Evolutionary conservation across 2,113 vertebrate species (phyloP).

Genomic region (Phoenicopterus ruber): DNA sequence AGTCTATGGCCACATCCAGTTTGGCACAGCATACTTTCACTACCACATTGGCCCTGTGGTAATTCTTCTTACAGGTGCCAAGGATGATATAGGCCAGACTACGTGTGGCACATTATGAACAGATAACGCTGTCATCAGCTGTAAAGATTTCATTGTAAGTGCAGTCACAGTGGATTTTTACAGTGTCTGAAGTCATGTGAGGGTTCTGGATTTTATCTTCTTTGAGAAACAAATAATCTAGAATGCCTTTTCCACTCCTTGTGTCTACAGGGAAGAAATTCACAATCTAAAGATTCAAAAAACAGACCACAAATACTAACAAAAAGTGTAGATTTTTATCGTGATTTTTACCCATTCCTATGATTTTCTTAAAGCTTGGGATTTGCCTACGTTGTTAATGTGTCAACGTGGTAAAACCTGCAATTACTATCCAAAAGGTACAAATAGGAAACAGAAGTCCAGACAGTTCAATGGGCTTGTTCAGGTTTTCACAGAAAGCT

Average conservation of each 20-base stretch:
- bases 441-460: background rate
- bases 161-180: background rate
- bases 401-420: background rate
- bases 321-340: background rate
- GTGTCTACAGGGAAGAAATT: background rate
- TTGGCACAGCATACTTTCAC: background rate
- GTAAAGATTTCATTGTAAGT: background rate
- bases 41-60: background rate
- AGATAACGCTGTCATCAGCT: background rate
- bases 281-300: background rate
- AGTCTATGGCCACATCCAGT: background rate
- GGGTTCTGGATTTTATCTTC: background rate
- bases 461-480: background rate
- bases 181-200: background rate
- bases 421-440: background rate
- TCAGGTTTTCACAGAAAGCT: background rate
- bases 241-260: background rate
- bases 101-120: background rate
- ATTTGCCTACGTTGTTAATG: background rate
- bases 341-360: background rate
- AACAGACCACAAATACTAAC: fast-evolving
- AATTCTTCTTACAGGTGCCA: background rate
- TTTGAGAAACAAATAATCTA: background rate
- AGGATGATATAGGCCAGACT: background rate
- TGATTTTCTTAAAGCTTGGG: background rate